These are phyloP conservation scores for Polyergus mexicanus DNA, from an alignment of 1,140 invertebrate species.

Conservation along the genomic window DNA sequence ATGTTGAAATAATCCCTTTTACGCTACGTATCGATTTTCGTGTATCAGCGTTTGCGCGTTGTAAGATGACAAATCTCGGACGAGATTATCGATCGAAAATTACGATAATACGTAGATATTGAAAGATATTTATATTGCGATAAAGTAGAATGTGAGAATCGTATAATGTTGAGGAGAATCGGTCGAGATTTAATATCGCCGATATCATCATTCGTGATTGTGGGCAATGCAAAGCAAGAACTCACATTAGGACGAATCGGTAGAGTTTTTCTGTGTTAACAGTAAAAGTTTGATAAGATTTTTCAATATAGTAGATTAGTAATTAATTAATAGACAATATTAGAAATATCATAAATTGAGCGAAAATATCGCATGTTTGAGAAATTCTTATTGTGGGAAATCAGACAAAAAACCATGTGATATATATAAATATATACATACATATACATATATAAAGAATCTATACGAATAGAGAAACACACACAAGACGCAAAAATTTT, in stretches of 20 bases:
- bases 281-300: conserved; percentile 23
- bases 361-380: not conserved
- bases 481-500: conserved; percentile 19
- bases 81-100: conserved; percentile 5
- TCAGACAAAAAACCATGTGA: conserved; percentile 6
- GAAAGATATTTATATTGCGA: too few species aligned
- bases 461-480: not conserved
- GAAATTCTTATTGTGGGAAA: not conserved
- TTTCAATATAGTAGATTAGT: conserved; percentile 20
- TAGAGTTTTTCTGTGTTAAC: not conserved
- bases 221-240: not conserved
- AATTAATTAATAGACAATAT: conserved; percentile 31
- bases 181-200: not conserved
- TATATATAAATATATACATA: not conserved
- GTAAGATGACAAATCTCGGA: not conserved
- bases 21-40: not conserved
- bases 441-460: not conserved
- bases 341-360: conserved; percentile 12
- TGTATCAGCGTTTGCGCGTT: not conserved
- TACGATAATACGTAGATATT: not conserved
- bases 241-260: not conserved
- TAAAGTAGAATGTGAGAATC: too few species aligned
- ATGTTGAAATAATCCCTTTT: not conserved
- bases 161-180: not conserved
- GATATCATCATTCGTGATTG: not conserved